A percentile compares a stretch with the other conserved stretches of the same genome.
These are phyloP conservation scores for Drosophila truncata DNA, from an alignment of 1,140 invertebrate genomes.

Conservation along the genomic window DNA sequence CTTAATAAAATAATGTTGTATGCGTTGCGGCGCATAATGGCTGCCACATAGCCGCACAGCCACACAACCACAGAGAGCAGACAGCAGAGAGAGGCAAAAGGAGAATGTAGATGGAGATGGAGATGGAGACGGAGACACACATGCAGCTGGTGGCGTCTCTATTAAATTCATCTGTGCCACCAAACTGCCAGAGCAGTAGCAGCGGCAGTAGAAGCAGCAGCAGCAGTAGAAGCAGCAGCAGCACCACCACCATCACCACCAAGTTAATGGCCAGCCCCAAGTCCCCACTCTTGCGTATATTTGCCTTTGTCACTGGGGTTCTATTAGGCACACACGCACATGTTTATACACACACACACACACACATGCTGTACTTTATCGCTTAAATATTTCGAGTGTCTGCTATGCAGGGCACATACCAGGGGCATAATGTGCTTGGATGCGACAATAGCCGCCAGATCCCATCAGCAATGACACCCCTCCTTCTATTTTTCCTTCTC, in stretches of 20 bases:
- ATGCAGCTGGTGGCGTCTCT: constrained; percentile 69
- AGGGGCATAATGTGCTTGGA: constrained; percentile 46
- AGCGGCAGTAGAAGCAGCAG: constrained; percentile 18
- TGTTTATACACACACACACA: constrained; percentile 12
- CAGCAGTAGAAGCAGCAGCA: constrained; percentile 35
- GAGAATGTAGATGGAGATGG: background rate
- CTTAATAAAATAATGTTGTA: constrained; percentile 80
- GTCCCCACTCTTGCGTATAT: constrained; percentile 6
- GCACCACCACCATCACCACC: constrained; percentile 31
- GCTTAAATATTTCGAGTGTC: constrained; percentile 79
- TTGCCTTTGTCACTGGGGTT: constrained; percentile 75
- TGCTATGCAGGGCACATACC: constrained; percentile 63
- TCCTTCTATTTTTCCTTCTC: background rate
- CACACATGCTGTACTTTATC: constrained; percentile 57
- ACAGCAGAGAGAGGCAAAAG: background rate
- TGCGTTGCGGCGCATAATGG: constrained; percentile 70
- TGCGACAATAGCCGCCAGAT: constrained; percentile 62
- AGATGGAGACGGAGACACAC: constrained; percentile 10
- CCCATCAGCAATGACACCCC: constrained; percentile 7
- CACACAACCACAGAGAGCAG: constrained; percentile 1
- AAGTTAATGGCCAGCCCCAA: constrained; percentile 69
- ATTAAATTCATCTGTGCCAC: constrained; percentile 72
- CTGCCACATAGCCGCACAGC: constrained; percentile 15
- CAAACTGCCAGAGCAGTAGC: constrained; percentile 53
- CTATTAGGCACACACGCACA: constrained; percentile 66